Base-by-base conservation (phyloP, 2,888 invertebrate genomes). In the Phalera bucephala region DNA sequence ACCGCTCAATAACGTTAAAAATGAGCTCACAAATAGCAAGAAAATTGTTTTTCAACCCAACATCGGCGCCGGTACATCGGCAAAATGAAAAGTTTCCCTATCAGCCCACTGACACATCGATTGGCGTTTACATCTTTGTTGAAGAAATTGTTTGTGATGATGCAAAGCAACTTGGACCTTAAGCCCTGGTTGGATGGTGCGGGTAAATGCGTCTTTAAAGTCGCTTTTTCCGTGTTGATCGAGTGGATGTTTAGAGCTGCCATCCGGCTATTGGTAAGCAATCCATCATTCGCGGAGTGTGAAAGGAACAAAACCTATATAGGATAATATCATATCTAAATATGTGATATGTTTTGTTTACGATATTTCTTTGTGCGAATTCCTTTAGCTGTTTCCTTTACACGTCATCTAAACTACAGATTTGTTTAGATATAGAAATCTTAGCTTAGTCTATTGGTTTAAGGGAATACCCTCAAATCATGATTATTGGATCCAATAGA, bases 81-180 rank as follows among this genome's bases (percentile, higher is more conserved):
- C 75, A 77, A 83, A 86, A 87, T 86, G 80, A 85, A 87, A 87
- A 87, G 85, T 85, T 85, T 83, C 70, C 76, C 81, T 76, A 86
- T 84, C 83, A 81, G 62, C 77, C 68, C 66, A 74, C 81, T 85
- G 87, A 86, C 85, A 84, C 80, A 72, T 83, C 80, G 85, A 84
- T 75, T 84, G 83, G 79, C 83, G 79, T 84, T 80, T 80, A 85
- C 84, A 86, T 87, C 83, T 86, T 82, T 75, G 78, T 83, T 68
- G 69, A 76, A 75, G 69, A 80, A 82, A 81, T 82, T 80, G 79
- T 71, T 68, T 48, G 45, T 53, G 62, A 70, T 68, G 66, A 71
- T 68, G 67, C 77, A 80, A 71, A 64, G 74, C 52, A 83, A 78
- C 64, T 59, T 80, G 55, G 58, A 73, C 78, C 76, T 74, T 81